Evolutionary conservation across 2,113 vertebrate species (phyloP), one percentile per base, ranked within the genome.

Genomic region (Jacana jacana): DNA sequence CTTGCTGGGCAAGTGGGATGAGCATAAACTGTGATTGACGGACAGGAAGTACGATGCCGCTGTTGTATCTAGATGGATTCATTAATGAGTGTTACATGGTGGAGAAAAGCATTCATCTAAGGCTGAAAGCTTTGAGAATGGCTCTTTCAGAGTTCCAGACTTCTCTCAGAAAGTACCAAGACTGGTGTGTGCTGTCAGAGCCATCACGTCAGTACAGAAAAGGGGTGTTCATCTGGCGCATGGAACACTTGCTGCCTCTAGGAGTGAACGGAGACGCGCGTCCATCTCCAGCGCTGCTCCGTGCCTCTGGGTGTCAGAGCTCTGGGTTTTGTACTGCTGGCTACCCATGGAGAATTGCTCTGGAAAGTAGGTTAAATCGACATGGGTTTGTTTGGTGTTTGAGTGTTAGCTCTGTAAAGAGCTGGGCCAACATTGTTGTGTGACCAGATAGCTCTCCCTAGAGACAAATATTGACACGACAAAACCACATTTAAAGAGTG

Each of bases 361-460:
- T 48, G 82, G 19, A 68, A 37, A 85, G 35, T 71, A 92, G 79
- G 86, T 82, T 95, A 92, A 88, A 95, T 77, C 69, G 86, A 89
- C 31, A n/a, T 40, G 31, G 63, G 6, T 72, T 86, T 82, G 63
- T 81, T 77, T 81, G 78, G 3, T 20, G 86, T 89, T 55, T 69
- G 81, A 91, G 82, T 64, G 63, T 90, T 86, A 39, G 66, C 28
- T 93, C 71, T 95, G 71, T 80, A 72, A 90, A 88, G 82, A 88
- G 88, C 86, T 81, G 79, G 57, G 70, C 85, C 75, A 64, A 68
- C 86, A 79, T 24, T 94, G 89, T 92, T 94, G 73, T 91, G 52
- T 88, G 82, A 95, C 88, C 63, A 90, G 86, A 89, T 75, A 93
- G 64, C 78, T 84, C 70, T 85, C 90, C 81, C 69, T 89, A 86